Conservation (phyloP, 2,797 vertebrate genomes). For the Gouania willdenowi region DNA sequence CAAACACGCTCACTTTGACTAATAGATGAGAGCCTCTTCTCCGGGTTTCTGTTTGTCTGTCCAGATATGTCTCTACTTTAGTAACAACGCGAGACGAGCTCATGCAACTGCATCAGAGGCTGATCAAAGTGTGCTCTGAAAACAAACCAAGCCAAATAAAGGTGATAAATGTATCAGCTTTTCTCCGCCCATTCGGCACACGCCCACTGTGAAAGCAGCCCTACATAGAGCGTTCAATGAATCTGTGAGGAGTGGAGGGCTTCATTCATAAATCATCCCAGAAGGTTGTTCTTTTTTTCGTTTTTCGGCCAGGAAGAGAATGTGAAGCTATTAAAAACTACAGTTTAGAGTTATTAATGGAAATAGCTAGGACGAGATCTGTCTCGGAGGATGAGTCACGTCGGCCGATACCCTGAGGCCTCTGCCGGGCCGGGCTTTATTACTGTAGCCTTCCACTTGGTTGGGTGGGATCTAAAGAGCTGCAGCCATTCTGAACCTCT, state of each 20-base stretch:
- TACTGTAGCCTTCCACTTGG: slow-evolving; percentile 48
- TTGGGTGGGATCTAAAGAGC: slow-evolving; percentile 44
- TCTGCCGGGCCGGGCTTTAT: slow-evolving; percentile 54
- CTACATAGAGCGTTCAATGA: too few species aligned
- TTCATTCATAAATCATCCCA: slow-evolving; percentile 8
- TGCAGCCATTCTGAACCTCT: slow-evolving; percentile 30
- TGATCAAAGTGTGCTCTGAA: too few species aligned
- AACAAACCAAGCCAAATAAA: too few species aligned
- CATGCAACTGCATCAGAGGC: too few species aligned
- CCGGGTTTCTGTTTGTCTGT: too few species aligned
- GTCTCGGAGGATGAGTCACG: slow-evolving; percentile 64
- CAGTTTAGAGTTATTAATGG: slow-evolving; percentile 67
- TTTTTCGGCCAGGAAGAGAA: slow-evolving; percentile 43
- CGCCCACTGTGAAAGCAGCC: too few species aligned
- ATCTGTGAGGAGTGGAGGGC: not conserved
- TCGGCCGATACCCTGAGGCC: slow-evolving; percentile 50
- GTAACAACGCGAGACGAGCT: too few species aligned
- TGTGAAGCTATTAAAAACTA: slow-evolving; percentile 49
- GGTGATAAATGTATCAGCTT: too few species aligned
- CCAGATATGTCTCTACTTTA: too few species aligned
- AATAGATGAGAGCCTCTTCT: too few species aligned
- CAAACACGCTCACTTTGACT: too few species aligned
- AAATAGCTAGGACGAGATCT: slow-evolving; percentile 52
- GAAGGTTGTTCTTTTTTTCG: slow-evolving; percentile 22
- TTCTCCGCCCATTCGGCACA: too few species aligned